A percentile compares a stretch with the other conserved stretches of the same genome.
These are phyloP conservation scores for Malachius bipustulatus DNA, from an alignment of 2,888 invertebrate species.

Conservation along the genomic window DNA sequence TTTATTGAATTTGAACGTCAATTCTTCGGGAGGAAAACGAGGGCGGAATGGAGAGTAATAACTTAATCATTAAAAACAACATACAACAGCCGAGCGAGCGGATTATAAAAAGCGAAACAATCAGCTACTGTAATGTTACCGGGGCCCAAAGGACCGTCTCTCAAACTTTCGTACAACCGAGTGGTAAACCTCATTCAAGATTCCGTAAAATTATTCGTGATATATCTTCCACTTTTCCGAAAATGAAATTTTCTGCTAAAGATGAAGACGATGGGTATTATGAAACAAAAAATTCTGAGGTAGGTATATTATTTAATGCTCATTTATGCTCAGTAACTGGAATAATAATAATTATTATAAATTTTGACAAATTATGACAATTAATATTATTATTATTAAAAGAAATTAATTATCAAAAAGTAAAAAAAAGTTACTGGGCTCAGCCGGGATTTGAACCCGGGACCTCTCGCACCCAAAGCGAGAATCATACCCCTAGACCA, in stretches of 20 bases:
- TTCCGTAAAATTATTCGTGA: constrained; percentile 23
- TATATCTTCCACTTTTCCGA: constrained; percentile 25
- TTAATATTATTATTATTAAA: no score
- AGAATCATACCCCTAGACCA: constrained; percentile 42
- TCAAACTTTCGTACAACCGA: constrained; percentile 4
- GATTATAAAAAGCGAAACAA: background rate
- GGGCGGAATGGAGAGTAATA: no score
- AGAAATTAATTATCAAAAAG: no score
- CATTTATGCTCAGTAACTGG: background rate
- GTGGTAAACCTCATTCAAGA: constrained; percentile 19
- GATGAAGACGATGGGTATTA: constrained; percentile 27
- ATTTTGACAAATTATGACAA: constrained; percentile 4
- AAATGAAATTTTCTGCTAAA: constrained; percentile 34
- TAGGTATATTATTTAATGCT: no score
- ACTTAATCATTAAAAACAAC: no score
- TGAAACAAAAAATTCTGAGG: constrained; percentile 23
- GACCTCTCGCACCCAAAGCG: constrained; percentile 40
- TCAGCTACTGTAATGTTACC: constrained; percentile 1
- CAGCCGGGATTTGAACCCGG: constrained; percentile 35
- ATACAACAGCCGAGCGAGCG: no score
- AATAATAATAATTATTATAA: background rate
- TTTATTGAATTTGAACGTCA: no score
- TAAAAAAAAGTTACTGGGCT: constrained; percentile 21
- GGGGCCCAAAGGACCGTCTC: constrained; percentile 1
- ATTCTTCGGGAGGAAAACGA: no score